phyloP scores from a whole-genome alignment of 2,797 vertebrate genomes.

The Scolopax bukidnonensis region DNA sequence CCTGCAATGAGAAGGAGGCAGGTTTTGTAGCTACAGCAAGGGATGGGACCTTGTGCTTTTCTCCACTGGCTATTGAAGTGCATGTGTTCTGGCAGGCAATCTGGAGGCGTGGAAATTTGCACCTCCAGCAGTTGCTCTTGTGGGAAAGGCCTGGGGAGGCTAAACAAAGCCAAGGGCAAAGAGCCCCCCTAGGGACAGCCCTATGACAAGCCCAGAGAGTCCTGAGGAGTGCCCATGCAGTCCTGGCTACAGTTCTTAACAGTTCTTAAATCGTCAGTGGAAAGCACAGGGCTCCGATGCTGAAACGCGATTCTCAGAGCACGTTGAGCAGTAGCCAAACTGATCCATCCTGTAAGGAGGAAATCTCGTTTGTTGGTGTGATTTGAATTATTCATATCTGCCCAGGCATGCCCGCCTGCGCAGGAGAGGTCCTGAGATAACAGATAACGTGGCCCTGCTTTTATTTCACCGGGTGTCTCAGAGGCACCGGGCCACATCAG shows the following conservation, averaged over 20 bases:
- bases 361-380: neutral
- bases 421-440: neutral
- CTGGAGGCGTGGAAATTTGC: neutral
- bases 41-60: neutral
- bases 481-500: neutral
- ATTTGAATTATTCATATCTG: neutral
- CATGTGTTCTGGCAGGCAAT: accelerated
- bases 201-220: neutral
- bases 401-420: accelerated
- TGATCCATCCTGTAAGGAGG: neutral
- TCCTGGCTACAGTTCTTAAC: neutral
- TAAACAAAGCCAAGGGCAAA: neutral
- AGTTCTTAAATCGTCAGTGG: neutral
- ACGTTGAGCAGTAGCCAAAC: neutral
- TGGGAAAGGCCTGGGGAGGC: neutral
- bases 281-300: neutral
- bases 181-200: neutral
- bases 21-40: neutral
- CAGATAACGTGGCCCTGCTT: neutral
- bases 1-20: neutral
- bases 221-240: accelerated
- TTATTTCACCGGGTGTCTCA: neutral
- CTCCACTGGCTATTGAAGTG: neutral
- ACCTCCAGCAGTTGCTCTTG: neutral
- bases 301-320: neutral